phyloP scores from a whole-genome alignment of 30 jellyfish, hydroid and myxozoan species.

The Cassiopea andromeda region DNA sequence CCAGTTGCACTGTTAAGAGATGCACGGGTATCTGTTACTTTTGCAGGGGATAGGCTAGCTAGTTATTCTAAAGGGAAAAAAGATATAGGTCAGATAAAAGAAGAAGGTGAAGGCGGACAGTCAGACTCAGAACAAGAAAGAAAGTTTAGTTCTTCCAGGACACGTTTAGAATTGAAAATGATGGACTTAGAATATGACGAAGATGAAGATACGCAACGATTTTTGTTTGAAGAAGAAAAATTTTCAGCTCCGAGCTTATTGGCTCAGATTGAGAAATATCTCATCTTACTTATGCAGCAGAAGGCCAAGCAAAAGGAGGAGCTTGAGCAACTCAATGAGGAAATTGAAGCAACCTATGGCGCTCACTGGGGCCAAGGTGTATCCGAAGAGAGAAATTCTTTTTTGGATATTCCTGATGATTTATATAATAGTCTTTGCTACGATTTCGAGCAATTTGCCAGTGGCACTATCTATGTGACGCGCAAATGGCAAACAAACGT shows the following conservation, averaged over 20 bases:
- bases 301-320: conserved; percentile 50
- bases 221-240: conserved; percentile 82
- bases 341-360: conserved; percentile 67
- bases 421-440: conserved; percentile 25
- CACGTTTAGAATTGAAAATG: neutral
- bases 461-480: conserved; percentile 31
- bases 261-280: conserved; percentile 66
- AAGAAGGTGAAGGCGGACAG: conserved; percentile 21
- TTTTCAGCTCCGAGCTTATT: conserved; percentile 81
- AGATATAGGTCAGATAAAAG: neutral
- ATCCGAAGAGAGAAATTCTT: neutral
- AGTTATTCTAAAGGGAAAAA: neutral
- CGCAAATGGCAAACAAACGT: conserved; percentile 85
- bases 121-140: neutral
- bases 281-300: conserved; percentile 9
- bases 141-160: neutral
- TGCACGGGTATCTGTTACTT: conserved; percentile 15
- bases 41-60: conserved; percentile 11
- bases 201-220: conserved; percentile 81
- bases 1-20: conserved; percentile 49
- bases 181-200: conserved; percentile 58
- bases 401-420: conserved; percentile 54
- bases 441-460: conserved; percentile 68
- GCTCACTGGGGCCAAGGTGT: conserved; percentile 28
- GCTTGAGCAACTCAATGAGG: conserved; percentile 47